Percentiles rank a stretch among this genome's conserved stretches.
Conservation (phyloP, 23 tunicate genomes). For the Oikopleura vanhoeffeni region DNA sequence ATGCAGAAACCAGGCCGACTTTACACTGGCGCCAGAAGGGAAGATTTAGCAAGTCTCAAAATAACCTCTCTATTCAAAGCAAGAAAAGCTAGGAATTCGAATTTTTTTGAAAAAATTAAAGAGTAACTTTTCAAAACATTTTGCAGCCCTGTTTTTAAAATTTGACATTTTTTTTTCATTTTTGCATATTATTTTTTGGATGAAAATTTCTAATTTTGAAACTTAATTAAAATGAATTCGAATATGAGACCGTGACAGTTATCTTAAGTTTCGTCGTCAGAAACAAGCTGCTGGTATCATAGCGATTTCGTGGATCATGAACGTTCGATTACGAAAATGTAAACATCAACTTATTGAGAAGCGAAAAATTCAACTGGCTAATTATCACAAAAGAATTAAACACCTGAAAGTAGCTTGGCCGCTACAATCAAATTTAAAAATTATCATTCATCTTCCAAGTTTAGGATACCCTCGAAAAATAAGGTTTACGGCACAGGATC, state of each 20-base stretch:
- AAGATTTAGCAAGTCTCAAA: constrained; percentile 38
- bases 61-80: constrained; percentile 70
- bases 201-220: too few species aligned
- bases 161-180: too few species aligned
- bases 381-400: constrained; percentile 17
- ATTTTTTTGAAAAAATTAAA: too few species aligned
- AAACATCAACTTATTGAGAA: constrained; percentile 29
- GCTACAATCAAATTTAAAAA: not conserved
- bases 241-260: constrained; percentile 41
- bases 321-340: constrained; percentile 44
- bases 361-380: constrained; percentile 30
- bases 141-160: too few species aligned
- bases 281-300: constrained; percentile 61
- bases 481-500: constrained; percentile 26
- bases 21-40: constrained; percentile 33
- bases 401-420: constrained; percentile 21
- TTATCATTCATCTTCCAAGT: constrained; percentile 71
- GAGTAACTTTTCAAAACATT: too few species aligned
- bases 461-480: constrained; percentile 38
- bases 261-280: constrained; percentile 8
- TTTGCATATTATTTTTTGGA: too few species aligned
- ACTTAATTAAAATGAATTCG: too few species aligned
- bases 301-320: constrained; percentile 86
- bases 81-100: too few species aligned
- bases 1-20: constrained; percentile 16